Percentiles rank a stretch among this genome's conserved stretches.
phyloP scores from a whole-genome alignment of 53 echinoderm and acorn worm species.

The Temnopleurus reevesii region DNA sequence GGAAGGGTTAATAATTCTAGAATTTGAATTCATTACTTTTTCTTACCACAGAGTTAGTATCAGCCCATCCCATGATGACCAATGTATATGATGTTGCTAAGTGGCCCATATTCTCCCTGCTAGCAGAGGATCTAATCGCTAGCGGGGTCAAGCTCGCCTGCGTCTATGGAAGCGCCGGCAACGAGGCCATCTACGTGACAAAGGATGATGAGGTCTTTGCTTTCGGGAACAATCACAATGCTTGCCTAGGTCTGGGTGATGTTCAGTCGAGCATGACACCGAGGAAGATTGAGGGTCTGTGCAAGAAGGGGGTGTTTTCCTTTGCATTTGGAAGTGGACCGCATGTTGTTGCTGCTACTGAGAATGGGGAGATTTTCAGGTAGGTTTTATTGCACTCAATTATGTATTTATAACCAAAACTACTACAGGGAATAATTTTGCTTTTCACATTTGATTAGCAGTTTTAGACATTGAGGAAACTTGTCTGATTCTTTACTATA shows the following conservation, averaged over 20 bases:
- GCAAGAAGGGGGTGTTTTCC: constrained; percentile 76
- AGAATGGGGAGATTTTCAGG: constrained; percentile 89
- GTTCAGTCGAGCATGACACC: constrained; percentile 84
- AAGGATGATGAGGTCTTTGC: constrained; percentile 90
- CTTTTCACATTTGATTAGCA: no score
- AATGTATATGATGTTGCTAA: constrained; percentile 94
- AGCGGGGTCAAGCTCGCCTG: constrained; percentile 83
- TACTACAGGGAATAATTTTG: no score
- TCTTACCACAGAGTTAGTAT: neutral
- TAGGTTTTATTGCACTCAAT: no score
- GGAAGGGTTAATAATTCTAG: no score
- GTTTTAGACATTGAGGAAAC: no score
- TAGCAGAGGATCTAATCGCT: constrained; percentile 61
- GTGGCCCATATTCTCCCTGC: constrained; percentile 94
- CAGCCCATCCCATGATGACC: constrained; percentile 68
- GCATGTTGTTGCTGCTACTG: constrained; percentile 93
- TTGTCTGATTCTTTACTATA: no score
- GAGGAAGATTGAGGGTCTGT: constrained; percentile 84
- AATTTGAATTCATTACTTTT: no score
- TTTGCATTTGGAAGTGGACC: constrained; percentile 95
- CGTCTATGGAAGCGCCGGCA: constrained; percentile 91
- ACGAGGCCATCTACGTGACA: constrained; percentile 94
- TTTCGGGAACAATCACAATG: constrained; percentile 94
- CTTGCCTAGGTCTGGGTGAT: constrained; percentile 90
- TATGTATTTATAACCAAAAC: no score